Percentiles rank a stretch among this genome's conserved stretches.
These are phyloP conservation scores for Empis livida DNA, from an alignment of 2,888 invertebrate genomes.

Conservation along the genomic window DNA sequence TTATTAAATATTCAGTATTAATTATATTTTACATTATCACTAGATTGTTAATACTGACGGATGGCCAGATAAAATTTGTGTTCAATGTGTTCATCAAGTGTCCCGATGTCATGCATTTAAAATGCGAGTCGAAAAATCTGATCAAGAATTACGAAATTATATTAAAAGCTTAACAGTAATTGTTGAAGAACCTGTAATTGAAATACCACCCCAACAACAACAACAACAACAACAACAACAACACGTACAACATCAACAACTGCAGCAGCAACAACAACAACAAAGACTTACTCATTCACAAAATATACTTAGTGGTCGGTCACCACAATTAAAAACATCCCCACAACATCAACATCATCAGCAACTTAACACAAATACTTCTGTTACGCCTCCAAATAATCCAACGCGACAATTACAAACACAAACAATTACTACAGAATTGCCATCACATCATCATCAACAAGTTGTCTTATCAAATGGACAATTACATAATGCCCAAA, in stretches of 20 bases:
- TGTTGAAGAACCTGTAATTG: slow-evolving; percentile 23
- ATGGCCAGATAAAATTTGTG: slow-evolving; percentile 46
- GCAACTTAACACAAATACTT: slow-evolving; percentile 10
- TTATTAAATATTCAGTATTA: background rate
- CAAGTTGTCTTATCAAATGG: slow-evolving; percentile 31
- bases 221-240: slow-evolving; percentile 8
- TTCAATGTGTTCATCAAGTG: slow-evolving; percentile 51
- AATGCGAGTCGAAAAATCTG: slow-evolving; percentile 45
- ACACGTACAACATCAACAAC: slow-evolving; percentile 6
- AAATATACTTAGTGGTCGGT: slow-evolving; percentile 5
- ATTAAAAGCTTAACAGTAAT: slow-evolving; percentile 32
- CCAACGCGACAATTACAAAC: background rate
- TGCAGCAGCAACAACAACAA: slow-evolving; percentile 8
- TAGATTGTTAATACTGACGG: slow-evolving; percentile 47
- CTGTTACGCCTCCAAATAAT: no score
- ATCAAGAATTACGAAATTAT: slow-evolving; percentile 41
- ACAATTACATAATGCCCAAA: slow-evolving; percentile 27
- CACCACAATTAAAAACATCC: slow-evolving; percentile 4
- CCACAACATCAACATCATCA: slow-evolving; percentile 15
- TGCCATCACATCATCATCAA: slow-evolving; percentile 22
- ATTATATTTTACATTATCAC: slow-evolving; percentile 8
- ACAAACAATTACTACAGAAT: background rate
- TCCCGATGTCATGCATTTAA: slow-evolving; percentile 52
- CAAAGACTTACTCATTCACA: slow-evolving; percentile 9
- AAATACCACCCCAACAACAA: slow-evolving; percentile 10